Base-by-base conservation (phyloP, 2,888 invertebrate genomes). In the Bembecia ichneumoniformis region DNA sequence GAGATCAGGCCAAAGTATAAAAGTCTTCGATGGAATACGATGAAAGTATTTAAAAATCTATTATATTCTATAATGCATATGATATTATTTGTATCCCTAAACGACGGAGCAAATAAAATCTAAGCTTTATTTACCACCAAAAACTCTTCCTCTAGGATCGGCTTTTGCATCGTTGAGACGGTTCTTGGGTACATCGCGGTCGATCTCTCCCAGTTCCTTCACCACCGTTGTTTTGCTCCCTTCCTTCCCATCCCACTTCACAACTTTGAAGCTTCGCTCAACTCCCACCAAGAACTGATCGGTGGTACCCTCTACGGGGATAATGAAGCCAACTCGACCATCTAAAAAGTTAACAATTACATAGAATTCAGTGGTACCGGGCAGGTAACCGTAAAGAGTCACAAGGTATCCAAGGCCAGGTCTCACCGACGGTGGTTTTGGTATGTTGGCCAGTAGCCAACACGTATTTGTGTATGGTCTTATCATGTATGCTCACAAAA, bases 121-220 rank as follows among this genome's bases (percentile, higher is more conserved):
- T 14, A 16, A 14, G 5, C 3, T 17, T 9, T 15, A 44, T 28
- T 43, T 15, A 86, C 94, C 94, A 58, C 91, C 92, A 87, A 91
- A 94, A 20, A 95, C 74, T 47, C 94, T 86, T 17, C 95, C 94
- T n/a, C 75, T 76, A 3, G 91, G 90, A 74, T 95, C 94, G 47
- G 91, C 91, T 78, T 95, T 95, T 36, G 91, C 94, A 66, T 95
- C 95, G 62, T 95, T 95, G 58, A 94, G 87, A 56, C 93, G 86
- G 64, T 91, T 92, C 7, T 63, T 77, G 1, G 80, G 90, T 7
- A 82, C 78, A 48, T 90, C 88, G 10, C 74, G 69, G 62, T 91
- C 91, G 1, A 93, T 89, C 59, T 89, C 89, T 1, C 86, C 83
- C 15, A 93, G 46, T 35, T 68, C 78, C 55, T 82, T 77, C 0